phyloP scores from a whole-genome alignment of 2,113 vertebrate genomes.

The Notarius lentiginosus region DNA sequence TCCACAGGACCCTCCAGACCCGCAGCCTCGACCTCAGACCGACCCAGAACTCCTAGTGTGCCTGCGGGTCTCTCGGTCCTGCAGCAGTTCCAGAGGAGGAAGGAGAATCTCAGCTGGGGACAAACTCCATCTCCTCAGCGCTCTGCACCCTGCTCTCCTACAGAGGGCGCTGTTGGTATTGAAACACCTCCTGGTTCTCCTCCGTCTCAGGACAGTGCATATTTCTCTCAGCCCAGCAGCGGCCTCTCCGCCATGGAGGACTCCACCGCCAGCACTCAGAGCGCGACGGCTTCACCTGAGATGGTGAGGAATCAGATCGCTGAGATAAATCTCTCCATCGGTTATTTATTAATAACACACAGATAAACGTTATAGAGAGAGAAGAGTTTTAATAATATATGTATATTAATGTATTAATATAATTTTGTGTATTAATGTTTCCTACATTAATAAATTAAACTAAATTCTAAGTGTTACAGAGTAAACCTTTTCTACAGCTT shows the following conservation, averaged over 20 bases:
- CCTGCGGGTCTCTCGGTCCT: constrained; percentile 53
- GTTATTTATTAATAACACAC: neutral
- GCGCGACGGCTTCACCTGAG: neutral
- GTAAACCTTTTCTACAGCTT: neutral
- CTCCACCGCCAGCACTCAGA: neutral
- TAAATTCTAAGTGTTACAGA: neutral
- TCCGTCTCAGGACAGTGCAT: constrained; percentile 66
- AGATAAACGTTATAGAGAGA: neutral
- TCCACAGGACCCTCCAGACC: constrained; percentile 28
- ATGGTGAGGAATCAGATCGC: constrained; percentile 7
- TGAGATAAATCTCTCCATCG: neutral
- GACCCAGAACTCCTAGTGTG: constrained; percentile 36
- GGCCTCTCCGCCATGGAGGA: constrained; percentile 34
- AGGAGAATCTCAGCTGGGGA: constrained; percentile 44
- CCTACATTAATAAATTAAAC: neutral
- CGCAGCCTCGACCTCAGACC: constrained; percentile 1
- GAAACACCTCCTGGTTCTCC: constrained; percentile 53
- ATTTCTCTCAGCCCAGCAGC: constrained; percentile 68
- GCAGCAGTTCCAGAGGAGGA: constrained; percentile 72
- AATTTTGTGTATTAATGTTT: neutral
- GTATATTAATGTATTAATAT: neutral
- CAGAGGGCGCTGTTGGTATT: constrained; percentile 22
- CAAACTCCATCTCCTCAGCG: neutral
- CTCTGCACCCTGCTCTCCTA: neutral
- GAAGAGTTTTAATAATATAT: neutral